These are phyloP conservation scores for Philypnodon macrostomus DNA, from an alignment of 2,797 vertebrate species.

Conservation along the genomic window DNA sequence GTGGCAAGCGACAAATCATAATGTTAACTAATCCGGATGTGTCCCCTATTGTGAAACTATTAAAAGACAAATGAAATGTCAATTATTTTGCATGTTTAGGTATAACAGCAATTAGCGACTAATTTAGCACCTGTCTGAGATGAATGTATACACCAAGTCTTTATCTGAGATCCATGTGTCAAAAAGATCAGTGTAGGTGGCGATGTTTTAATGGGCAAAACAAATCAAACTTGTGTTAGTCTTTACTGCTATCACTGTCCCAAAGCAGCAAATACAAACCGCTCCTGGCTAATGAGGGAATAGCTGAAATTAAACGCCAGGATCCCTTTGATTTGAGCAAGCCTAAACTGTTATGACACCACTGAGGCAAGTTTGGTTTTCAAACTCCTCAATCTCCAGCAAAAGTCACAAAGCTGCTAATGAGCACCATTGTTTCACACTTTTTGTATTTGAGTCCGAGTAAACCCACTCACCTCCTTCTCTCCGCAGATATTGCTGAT, in stretches of 20 bases:
- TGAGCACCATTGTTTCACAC: slow-evolving; percentile 29
- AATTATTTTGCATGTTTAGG: background rate
- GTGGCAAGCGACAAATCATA: too few relatives aligned
- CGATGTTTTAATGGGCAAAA: slow-evolving; percentile 7
- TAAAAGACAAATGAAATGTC: too few relatives aligned
- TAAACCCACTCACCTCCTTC: slow-evolving; percentile 88
- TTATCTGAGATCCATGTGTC: too few relatives aligned
- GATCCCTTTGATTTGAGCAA: slow-evolving; percentile 30
- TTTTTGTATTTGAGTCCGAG: slow-evolving; percentile 13
- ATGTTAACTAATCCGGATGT: too few relatives aligned
- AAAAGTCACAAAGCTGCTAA: slow-evolving; percentile 32
- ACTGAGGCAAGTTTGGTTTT: slow-evolving; percentile 23
- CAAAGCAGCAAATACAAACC: slow-evolving; percentile 14
- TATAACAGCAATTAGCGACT: background rate
- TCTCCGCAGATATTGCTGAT: slow-evolving; percentile 99
- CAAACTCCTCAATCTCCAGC: slow-evolving; percentile 14
- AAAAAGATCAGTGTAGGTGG: slow-evolving; percentile 7
- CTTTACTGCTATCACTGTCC: slow-evolving; percentile 7
- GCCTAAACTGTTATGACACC: slow-evolving; percentile 21
- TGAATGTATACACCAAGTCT: background rate
- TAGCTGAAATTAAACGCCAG: slow-evolving; percentile 32
- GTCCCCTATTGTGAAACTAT: too few relatives aligned
- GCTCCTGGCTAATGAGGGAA: slow-evolving; percentile 37
- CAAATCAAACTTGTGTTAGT: slow-evolving; percentile 1
- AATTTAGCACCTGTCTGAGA: background rate